Conservation (phyloP, 2,113 vertebrate genomes). For the Protobothrops mucrosquamatus region DNA sequence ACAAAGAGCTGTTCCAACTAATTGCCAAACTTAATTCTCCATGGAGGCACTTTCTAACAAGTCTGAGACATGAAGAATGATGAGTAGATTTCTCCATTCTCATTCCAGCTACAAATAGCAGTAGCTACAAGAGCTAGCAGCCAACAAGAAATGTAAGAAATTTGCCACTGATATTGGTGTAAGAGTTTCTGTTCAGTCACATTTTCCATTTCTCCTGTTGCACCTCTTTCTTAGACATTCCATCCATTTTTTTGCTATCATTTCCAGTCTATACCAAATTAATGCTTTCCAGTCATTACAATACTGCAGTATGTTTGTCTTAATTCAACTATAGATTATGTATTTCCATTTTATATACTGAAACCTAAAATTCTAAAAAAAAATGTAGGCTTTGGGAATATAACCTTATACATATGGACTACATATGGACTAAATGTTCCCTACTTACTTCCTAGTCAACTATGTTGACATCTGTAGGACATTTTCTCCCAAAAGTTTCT, state of each 20-base stretch:
- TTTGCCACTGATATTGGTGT: background rate
- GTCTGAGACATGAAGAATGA: background rate
- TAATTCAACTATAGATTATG: background rate
- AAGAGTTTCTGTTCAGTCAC: background rate
- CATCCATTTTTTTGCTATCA: background rate
- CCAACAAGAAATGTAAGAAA: background rate
- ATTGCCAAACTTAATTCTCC: slow-evolving; percentile 5
- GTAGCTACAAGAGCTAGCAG: background rate
- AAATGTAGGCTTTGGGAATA: background rate
- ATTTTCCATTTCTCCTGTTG: slow-evolving; percentile 5
- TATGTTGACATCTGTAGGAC: background rate
- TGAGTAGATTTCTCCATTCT: background rate
- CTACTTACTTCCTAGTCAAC: background rate
- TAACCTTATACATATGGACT: background rate
- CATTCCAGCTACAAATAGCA: background rate
- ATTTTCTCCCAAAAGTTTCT: background rate
- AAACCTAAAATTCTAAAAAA: background rate
- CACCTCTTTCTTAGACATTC: background rate
- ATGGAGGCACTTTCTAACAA: background rate
- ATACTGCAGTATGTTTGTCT: background rate
- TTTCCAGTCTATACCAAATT: background rate
- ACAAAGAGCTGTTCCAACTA: background rate
- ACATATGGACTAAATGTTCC: background rate
- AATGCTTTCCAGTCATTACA: background rate
- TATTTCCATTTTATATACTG: background rate